Conservation (phyloP, 2,113 vertebrate species). For the Pandion haliaetus region DNA sequence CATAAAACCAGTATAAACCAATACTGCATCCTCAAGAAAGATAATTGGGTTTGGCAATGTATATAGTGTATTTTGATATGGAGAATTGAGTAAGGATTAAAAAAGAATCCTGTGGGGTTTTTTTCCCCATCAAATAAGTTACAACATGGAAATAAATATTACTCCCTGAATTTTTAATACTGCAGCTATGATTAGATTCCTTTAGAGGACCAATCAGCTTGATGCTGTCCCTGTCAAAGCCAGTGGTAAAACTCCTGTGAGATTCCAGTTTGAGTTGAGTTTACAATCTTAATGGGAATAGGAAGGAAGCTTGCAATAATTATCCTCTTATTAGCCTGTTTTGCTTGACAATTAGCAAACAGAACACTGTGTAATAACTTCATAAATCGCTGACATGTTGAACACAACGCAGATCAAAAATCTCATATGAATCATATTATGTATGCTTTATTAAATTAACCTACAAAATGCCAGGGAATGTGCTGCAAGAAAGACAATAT, state of each 20-base stretch:
- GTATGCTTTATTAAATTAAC: neutral
- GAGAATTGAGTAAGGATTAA: neutral
- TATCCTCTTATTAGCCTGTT: constrained; percentile 26
- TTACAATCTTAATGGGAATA: neutral
- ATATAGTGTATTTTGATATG: neutral
- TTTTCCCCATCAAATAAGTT: neutral
- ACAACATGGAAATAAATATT: neutral
- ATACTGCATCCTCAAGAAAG: neutral
- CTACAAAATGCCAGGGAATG: neutral
- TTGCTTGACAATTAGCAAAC: constrained; percentile 9
- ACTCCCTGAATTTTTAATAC: neutral
- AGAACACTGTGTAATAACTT: constrained; percentile 3
- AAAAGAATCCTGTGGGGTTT: neutral
- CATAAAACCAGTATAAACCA: neutral
- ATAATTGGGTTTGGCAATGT: neutral
- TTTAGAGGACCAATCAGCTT: neutral
- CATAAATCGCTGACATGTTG: neutral
- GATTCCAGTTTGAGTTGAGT: neutral
- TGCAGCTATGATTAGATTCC: neutral
- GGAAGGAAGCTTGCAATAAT: constrained; percentile 25
- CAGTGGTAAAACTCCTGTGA: neutral
- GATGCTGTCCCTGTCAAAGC: neutral
- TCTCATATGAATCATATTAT: neutral
- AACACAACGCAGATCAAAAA: constrained; percentile 15
- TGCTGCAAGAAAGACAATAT: neutral